Conservation (phyloP, 2,888 invertebrate genomes). For the Lymantria monacha region DNA sequence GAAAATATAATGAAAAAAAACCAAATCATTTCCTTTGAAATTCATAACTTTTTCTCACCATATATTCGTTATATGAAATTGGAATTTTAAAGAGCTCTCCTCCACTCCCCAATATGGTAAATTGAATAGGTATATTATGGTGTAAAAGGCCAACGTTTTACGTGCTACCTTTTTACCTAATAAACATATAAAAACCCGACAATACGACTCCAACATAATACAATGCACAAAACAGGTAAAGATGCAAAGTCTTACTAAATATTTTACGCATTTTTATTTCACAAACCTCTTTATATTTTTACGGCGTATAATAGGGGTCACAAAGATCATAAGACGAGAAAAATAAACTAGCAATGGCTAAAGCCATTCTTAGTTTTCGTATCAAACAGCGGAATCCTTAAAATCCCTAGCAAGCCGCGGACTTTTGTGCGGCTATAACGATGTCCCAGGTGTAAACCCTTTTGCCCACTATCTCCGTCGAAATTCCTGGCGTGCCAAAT, state of each 20-base stretch:
- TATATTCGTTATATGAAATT: conserved; percentile 5
- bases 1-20: conserved; percentile 4
- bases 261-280: conserved; percentile 28
- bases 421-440: conserved; percentile 33
- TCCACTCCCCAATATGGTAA: conserved; percentile 16
- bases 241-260: conserved; percentile 19
- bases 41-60: conserved; percentile 3
- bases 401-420: conserved; percentile 25
- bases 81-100: conserved; percentile 6
- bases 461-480: conserved; percentile 14
- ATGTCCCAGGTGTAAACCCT: conserved; percentile 41
- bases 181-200: conserved; percentile 23
- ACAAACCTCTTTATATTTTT: conserved; percentile 27
- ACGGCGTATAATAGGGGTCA: conserved; percentile 24
- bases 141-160: conserved; percentile 24
- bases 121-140: conserved; percentile 33
- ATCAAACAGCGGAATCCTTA: conserved; percentile 31
- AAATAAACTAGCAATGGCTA: conserved; percentile 13
- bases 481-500: conserved; percentile 29
- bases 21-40: conserved; percentile 1
- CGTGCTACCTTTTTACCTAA: conserved; percentile 25
- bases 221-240: conserved; percentile 26
- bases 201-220: conserved; percentile 27
- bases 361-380: conserved; percentile 29
- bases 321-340: conserved; percentile 21